These are phyloP conservation scores for Lateolabrax maculatus DNA, from an alignment of 2,797 vertebrate species.

Conservation along the genomic window DNA sequence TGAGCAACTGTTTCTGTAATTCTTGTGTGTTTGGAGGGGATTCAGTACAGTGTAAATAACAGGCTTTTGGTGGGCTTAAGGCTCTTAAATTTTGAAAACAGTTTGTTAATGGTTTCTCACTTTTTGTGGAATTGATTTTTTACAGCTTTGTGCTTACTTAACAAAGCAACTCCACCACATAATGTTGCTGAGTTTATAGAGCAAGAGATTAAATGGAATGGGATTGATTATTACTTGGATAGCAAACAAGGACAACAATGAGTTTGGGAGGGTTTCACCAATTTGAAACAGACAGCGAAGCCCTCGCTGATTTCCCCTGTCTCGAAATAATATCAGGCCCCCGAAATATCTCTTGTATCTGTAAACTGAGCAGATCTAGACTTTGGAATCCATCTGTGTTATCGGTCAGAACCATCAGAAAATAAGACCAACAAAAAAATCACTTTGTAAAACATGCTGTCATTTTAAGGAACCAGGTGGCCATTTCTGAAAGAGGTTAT, in stretches of 20 bases:
- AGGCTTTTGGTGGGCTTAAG: constrained; percentile 42
- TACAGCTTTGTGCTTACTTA: constrained; percentile 66
- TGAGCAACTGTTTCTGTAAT: constrained; percentile 48
- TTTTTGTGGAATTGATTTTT: constrained; percentile 63
- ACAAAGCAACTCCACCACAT: constrained; percentile 66
- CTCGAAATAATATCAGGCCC: constrained; percentile 67
- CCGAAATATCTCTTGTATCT: constrained; percentile 55
- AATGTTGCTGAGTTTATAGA: constrained; percentile 73
- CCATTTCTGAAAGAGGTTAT: constrained; percentile 30
- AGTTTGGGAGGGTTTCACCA: constrained; percentile 78
- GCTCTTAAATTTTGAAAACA: constrained; percentile 65
- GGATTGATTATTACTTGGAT: constrained; percentile 83
- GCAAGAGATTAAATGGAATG: constrained; percentile 72
- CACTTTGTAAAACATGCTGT: constrained; percentile 22
- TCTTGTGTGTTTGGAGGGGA: constrained; percentile 51
- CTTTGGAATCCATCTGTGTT: constrained; percentile 36
- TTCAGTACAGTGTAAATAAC: constrained; percentile 56
- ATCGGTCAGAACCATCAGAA: constrained; percentile 30
- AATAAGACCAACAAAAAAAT: constrained; percentile 9
- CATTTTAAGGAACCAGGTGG: constrained; percentile 49
- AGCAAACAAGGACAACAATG: constrained; percentile 73
- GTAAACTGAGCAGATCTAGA: constrained; percentile 35
- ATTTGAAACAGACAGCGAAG: constrained; percentile 77
- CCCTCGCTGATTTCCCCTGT: constrained; percentile 52
- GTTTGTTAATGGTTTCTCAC: constrained; percentile 73